phyloP scores from a whole-genome alignment of 2,797 vertebrate genomes.

The Bryconaethiops microstoma region DNA sequence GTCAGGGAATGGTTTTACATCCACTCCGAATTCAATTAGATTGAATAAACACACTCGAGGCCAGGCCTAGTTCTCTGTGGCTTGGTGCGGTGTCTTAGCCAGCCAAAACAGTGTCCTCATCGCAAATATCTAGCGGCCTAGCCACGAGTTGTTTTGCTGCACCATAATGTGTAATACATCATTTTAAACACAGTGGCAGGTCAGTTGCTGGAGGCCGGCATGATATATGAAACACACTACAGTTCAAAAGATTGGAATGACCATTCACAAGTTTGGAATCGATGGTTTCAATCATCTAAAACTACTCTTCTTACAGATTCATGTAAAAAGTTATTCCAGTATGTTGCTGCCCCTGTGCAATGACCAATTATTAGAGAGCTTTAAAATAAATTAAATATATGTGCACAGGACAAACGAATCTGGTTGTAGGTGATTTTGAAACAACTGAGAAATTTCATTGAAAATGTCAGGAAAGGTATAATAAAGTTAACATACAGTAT shows the following conservation, averaged over 20 bases:
- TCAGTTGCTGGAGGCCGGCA: constrained; percentile 25
- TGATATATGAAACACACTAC: not conserved
- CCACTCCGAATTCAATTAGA: constrained; percentile 40
- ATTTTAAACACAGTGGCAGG: constrained; percentile 34
- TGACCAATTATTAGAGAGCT: too few relatives aligned
- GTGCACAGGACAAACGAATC: not conserved
- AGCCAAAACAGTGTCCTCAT: constrained; percentile 16
- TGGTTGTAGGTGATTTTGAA: not conserved
- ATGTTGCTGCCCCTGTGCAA: not conserved
- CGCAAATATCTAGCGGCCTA: constrained; percentile 11
- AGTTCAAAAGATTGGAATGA: not conserved
- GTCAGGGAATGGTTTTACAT: constrained; percentile 36
- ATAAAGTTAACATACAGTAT: too few relatives aligned
- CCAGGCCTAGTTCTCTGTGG: constrained; percentile 19
- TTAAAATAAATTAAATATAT: not conserved
- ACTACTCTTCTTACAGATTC: not conserved
- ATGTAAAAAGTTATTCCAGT: not conserved
- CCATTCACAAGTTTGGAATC: not conserved
- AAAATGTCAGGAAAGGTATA: not conserved
- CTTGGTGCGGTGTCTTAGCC: constrained; percentile 14
- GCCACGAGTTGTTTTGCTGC: constrained; percentile 29
- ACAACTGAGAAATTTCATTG: not conserved
- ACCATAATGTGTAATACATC: constrained; percentile 20
- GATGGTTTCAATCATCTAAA: not conserved
- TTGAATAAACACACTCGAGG: constrained; percentile 27